These are phyloP conservation scores for Tarsius wallacei DNA, from an alignment of 2,797 vertebrate genomes.

Conservation along the genomic window DNA sequence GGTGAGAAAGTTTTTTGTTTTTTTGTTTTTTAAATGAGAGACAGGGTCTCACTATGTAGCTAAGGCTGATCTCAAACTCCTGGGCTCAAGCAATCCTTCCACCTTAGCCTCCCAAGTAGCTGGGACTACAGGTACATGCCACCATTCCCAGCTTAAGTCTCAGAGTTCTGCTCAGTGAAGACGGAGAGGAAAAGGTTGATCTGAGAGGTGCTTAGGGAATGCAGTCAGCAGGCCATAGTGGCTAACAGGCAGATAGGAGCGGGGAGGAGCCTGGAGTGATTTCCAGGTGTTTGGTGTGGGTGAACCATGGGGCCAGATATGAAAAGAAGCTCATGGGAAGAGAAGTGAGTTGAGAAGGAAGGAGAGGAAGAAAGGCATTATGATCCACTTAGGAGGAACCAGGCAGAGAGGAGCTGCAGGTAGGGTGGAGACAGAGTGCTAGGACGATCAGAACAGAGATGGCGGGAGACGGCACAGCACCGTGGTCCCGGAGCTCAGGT, in stretches of 20 bases:
- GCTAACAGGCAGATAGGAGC: neutral
- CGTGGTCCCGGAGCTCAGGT: neutral
- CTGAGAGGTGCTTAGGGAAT: neutral
- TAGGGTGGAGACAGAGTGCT: neutral
- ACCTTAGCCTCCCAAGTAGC: no score
- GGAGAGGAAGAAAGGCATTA: neutral
- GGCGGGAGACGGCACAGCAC: rapidly evolving
- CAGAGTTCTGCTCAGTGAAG: neutral
- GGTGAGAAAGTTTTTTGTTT: neutral
- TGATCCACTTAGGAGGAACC: neutral
- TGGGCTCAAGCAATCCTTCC: no score
- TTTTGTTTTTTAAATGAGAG: no score
- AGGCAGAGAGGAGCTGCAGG: neutral
- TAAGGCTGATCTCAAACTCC: no score
- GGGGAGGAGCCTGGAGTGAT: neutral
- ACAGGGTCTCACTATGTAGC: no score
- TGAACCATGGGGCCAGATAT: neutral
- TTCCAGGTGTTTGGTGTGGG: neutral
- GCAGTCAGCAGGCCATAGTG: no score
- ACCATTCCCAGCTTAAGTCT: neutral
- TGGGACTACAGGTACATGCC: no score
- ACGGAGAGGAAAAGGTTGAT: neutral
- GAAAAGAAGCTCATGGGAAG: neutral
- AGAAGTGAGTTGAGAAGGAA: neutral
- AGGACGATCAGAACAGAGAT: neutral